phyloP scores from a whole-genome alignment of 2,797 vertebrate genomes.

The Sebastes miniatus region DNA sequence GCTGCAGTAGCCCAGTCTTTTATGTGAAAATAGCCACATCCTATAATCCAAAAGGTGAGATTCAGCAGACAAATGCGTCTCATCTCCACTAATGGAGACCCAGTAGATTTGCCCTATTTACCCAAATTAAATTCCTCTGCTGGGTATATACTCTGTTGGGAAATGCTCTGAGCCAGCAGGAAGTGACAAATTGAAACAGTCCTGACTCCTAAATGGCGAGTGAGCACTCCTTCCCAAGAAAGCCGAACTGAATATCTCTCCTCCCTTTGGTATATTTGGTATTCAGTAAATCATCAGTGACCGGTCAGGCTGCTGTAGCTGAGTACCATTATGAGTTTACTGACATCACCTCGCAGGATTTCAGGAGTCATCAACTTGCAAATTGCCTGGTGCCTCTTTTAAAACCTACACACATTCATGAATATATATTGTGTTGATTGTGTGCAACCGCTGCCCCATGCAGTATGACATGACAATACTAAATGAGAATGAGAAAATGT shows the following conservation, averaged over 20 bases:
- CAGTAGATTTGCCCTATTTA: slow-evolving; percentile 26
- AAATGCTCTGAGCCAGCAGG: slow-evolving; percentile 31
- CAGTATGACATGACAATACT: neutral
- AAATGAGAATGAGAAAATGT: neutral
- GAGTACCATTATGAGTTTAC: slow-evolving; percentile 13
- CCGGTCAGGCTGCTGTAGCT: neutral
- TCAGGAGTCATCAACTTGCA: slow-evolving; percentile 26
- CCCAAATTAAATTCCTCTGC: slow-evolving; percentile 24
- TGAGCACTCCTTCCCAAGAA: slow-evolving; percentile 4
- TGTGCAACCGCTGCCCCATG: neutral
- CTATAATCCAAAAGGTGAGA: neutral
- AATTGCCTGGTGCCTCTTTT: slow-evolving; percentile 13
- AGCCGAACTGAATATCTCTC: neutral
- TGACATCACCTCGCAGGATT: slow-evolving; percentile 21
- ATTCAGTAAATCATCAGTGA: slow-evolving; percentile 6
- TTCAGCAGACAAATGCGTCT: slow-evolving; percentile 17
- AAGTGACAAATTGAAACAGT: slow-evolving; percentile 20
- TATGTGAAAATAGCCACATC: neutral
- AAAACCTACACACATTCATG: slow-evolving; percentile 5
- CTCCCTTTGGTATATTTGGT: neutral
- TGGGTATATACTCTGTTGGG: neutral
- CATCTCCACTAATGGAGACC: slow-evolving; percentile 9
- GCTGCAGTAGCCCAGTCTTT: neutral
- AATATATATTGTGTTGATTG: slow-evolving; percentile 2
- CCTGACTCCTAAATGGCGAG: neutral